Conservation (phyloP, 2,113 vertebrate species). For the Mixornis gularis region DNA sequence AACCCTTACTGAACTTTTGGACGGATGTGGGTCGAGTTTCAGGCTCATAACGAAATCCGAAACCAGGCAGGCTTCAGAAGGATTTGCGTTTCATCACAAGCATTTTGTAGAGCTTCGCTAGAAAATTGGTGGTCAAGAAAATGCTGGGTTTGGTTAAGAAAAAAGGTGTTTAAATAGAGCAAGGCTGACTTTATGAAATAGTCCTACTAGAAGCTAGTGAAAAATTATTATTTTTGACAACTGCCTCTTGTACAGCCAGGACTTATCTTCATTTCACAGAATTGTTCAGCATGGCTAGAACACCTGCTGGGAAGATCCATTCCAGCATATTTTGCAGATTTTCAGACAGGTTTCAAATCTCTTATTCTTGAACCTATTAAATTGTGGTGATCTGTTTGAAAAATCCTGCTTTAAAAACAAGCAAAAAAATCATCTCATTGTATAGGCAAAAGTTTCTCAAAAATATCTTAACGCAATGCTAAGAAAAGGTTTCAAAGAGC, state of each 20-base stretch:
- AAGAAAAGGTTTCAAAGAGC: background rate
- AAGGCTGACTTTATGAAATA: background rate
- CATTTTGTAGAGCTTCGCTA: background rate
- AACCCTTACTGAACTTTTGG: constrained; percentile 55
- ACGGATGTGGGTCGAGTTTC: constrained; percentile 36
- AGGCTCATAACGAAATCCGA: background rate
- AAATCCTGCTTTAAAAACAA: background rate
- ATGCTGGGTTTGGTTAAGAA: background rate
- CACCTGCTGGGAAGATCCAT: background rate
- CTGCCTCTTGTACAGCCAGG: background rate
- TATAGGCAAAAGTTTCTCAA: background rate
- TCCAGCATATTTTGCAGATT: background rate
- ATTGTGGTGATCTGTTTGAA: background rate
- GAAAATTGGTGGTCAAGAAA: background rate
- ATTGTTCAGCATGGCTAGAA: background rate
- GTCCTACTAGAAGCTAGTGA: background rate
- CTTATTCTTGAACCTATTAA: background rate
- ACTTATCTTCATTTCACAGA: background rate
- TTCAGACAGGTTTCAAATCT: background rate
- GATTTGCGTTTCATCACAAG: background rate
- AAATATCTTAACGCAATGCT: background rate
- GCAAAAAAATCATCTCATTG: background rate
- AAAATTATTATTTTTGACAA: background rate
- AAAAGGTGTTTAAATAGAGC: background rate
- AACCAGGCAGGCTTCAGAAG: constrained; percentile 36